A percentile compares a stretch with the other conserved stretches of the same genome.
phyloP scores from a whole-genome alignment of 2,797 vertebrate genomes.

The Ispidina lecontei region DNA sequence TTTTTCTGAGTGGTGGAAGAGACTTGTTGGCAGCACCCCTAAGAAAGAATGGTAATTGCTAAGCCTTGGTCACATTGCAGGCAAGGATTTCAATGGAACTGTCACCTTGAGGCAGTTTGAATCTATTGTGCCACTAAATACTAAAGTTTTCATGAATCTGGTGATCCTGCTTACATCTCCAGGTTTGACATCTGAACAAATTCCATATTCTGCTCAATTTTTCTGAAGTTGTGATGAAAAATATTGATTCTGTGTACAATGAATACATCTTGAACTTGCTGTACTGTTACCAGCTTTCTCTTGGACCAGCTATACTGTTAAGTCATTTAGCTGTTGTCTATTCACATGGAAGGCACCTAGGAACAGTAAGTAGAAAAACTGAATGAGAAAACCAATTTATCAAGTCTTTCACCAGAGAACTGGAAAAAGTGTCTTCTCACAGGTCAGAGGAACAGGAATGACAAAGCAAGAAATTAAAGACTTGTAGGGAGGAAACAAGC shows the following conservation, averaged over 20 bases:
- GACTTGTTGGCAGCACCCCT: neutral
- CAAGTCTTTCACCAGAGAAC: neutral
- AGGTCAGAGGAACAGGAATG: neutral
- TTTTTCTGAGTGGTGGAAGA: neutral
- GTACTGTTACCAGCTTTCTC: neutral
- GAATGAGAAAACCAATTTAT: neutral
- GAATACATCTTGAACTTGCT: neutral
- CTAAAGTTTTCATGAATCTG: neutral
- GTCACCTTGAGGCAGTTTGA: neutral
- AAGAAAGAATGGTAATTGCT: neutral
- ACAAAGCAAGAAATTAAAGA: neutral
- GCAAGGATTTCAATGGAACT: conserved; percentile 1
- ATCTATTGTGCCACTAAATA: neutral
- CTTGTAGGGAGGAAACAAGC: neutral
- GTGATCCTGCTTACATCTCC: neutral
- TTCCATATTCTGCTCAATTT: neutral
- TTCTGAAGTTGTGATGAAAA: neutral
- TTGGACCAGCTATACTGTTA: neutral
- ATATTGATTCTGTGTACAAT: neutral
- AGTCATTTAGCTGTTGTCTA: neutral
- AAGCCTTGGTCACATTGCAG: neutral
- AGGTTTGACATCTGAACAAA: neutral
- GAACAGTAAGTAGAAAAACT: neutral
- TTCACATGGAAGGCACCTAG: neutral
- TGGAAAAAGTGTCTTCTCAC: neutral